phyloP scores from a whole-genome alignment of 2,797 vertebrate genomes.

The Tolypeutes matacus region DNA sequence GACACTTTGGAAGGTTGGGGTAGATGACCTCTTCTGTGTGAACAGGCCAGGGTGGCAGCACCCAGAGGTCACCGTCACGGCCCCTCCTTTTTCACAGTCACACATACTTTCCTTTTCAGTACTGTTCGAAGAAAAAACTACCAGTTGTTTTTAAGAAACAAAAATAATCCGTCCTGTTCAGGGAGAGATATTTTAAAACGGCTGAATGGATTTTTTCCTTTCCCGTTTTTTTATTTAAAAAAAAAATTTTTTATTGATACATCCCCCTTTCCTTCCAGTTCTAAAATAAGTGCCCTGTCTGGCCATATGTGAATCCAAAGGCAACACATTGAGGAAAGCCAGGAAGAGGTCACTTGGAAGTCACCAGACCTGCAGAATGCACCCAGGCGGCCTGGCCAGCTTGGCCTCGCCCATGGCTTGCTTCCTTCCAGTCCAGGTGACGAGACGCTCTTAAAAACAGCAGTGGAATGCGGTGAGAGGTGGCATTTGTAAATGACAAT shows the following conservation, averaged over 20 bases:
- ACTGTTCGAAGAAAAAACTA: conserved; percentile 73
- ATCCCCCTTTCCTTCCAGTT: conserved; percentile 85
- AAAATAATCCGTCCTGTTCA: conserved; percentile 80
- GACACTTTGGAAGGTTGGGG: neutral
- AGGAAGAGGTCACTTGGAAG: conserved; percentile 75
- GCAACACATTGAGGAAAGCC: conserved; percentile 80
- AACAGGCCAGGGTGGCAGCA: neutral
- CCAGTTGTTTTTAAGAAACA: conserved; percentile 82
- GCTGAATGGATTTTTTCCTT: conserved; percentile 82
- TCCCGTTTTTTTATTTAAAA: conserved; percentile 67
- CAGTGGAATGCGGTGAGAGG: conserved; percentile 73
- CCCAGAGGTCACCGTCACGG: neutral
- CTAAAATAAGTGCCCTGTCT: conserved; percentile 85
- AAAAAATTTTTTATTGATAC: conserved; percentile 88
- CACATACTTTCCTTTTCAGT: conserved; percentile 15
- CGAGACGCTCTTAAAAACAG: conserved; percentile 76
- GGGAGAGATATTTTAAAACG: conserved; percentile 82
- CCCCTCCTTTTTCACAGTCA: neutral
- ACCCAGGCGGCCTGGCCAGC: neutral
- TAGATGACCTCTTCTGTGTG: neutral
- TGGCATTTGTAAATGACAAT: conserved; percentile 84
- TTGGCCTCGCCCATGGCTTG: conserved; percentile 45
- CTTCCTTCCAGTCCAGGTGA: conserved; percentile 75
- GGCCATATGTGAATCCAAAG: conserved; percentile 86
- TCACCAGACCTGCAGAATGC: conserved; percentile 62